These are phyloP conservation scores for Melikaiella ostensackeni DNA, from an alignment of 2,888 invertebrate species.

Conservation along the genomic window DNA sequence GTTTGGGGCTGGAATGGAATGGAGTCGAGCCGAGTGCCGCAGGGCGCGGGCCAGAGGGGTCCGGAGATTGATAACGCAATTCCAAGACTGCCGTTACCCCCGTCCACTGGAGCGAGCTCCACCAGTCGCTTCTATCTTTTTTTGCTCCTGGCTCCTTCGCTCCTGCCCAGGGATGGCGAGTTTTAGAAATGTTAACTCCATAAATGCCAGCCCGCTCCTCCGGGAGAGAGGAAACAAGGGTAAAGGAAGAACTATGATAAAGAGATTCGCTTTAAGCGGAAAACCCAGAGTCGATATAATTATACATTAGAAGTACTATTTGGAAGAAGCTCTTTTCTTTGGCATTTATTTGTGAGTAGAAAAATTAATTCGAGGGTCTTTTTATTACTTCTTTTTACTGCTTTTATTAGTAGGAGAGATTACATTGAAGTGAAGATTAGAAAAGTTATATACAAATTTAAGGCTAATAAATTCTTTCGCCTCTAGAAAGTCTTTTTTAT, in stretches of 20 bases:
- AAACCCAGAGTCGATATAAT: conserved; percentile 48
- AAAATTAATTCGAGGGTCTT: background rate
- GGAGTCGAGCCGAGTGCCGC: conserved; percentile 67
- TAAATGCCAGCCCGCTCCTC: conserved; percentile 74
- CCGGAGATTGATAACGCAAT: conserved; percentile 77
- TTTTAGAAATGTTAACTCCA: conserved; percentile 77
- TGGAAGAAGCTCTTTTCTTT: background rate
- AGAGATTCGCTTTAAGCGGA: conserved; percentile 56
- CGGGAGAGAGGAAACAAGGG: conserved; percentile 51
- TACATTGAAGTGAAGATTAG: no score
- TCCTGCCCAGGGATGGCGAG: conserved; percentile 73
- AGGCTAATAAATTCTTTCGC: no score
- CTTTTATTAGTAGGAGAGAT: background rate
- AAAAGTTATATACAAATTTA: no score
- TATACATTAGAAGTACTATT: conserved; percentile 8
- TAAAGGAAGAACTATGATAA: conserved; percentile 53
- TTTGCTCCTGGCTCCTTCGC: conserved; percentile 66
- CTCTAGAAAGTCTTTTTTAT: no score
- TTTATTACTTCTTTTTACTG: background rate
- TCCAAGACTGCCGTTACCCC: conserved; percentile 77
- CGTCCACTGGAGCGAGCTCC: conserved; percentile 70
- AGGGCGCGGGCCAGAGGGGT: conserved; percentile 68
- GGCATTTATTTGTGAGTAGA: background rate
- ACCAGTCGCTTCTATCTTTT: conserved; percentile 73
- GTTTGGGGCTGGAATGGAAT: conserved; percentile 61